Base-by-base conservation (phyloP, 1,140 invertebrate species). In the Limonius californicus region DNA sequence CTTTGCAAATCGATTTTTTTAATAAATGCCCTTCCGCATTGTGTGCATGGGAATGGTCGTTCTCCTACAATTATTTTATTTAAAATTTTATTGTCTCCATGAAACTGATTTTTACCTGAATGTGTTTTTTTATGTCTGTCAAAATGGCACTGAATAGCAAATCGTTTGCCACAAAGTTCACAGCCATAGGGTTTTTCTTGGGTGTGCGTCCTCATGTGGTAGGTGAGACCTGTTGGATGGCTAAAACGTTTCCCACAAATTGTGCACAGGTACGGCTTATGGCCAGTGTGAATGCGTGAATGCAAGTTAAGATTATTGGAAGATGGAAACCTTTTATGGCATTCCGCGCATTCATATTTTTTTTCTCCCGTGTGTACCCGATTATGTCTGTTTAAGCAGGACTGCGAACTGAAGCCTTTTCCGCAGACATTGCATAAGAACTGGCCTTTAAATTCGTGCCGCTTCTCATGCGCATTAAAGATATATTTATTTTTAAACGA, bases 401-500 rank as follows among this genome's bases (percentile, higher is more conserved):
- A 67, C 54, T 69, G 62, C 1, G 69, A 68, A 64, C 69, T 70
- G 76, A 90, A 89, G 2, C 85, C 76, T 75, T 91, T 91, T 39
- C 81, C 82, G 75, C 77, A 80, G 14, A 79, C 58, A 64, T 77
- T 75, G 58, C 77, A 80, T 59, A 74, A 68, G 57, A 78, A 80
- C n/a, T 88, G 87, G 69, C 90, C 90, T 68, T 77, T 77, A 59
- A 84, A 84, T 16, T 85, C 87, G 67, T 90, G 89, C 15, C 82
- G 82, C 42, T 87, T 80, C 62, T 85, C 81, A 64, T 90, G 89
- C 42, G 90, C 91, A 72, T 89, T 90, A 2, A 92, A 57, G 23
- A 68, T 68, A 43, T 71, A 68, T 64, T 71, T 87, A 69, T 87
- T 85, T 64, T 86, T 87, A 72, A 87, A 87, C 20, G 83, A 81